Base-by-base conservation (phyloP, 2,113 vertebrate genomes). In the Phainopepla nitens region DNA sequence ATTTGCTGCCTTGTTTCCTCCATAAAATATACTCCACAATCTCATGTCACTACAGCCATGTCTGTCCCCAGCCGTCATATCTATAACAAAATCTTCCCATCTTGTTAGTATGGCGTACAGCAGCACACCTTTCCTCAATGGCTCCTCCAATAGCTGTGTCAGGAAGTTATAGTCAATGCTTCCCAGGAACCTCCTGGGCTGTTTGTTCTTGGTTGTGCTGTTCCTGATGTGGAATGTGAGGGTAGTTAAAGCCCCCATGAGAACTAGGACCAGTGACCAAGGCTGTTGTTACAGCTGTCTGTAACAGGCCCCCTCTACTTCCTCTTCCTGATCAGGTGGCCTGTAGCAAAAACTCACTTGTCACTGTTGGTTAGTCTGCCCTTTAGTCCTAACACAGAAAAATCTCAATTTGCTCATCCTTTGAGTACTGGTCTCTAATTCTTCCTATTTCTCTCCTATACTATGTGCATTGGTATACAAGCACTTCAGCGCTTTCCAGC, bases 351-450 rank as follows among this genome's bases (percentile, higher is more conserved):
- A 53, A 29, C 28, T n/a, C 33, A n/a, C 5, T 23, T 33, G 18
- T 14, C 23, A 35, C 13, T 2, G 0, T 35, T 50, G 16, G 16
- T 42, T 42, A 36, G 4, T 29, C n/a, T 70, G 47, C 11, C 39
- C 15, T 61, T 45, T 16, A 24, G 13, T 47, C 10, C 19, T 29
- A n/a, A 21, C 8, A 23, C 19, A 87, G 24, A 29, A 61, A 54
- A 45, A 24, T 8, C 9, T 54, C n/a, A 47, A 39, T n/a, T 61
- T 61, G 3, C 11, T 79, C 24, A 29, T 69, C 16, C 5, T 70
- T 19, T 70, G n/a, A 0, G 0, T 39, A 47, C 8, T 39, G 23
- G 28, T 29, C 20, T 54, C 15, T 41, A 47, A 70, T 54, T 29
- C 13, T 28, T 23, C 28, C 39, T 9, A 29, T 29, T 70, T 69